Evolutionary conservation across 2,888 invertebrate genomes (phyloP).

Genomic region (Calliopum simillimum): DNA sequence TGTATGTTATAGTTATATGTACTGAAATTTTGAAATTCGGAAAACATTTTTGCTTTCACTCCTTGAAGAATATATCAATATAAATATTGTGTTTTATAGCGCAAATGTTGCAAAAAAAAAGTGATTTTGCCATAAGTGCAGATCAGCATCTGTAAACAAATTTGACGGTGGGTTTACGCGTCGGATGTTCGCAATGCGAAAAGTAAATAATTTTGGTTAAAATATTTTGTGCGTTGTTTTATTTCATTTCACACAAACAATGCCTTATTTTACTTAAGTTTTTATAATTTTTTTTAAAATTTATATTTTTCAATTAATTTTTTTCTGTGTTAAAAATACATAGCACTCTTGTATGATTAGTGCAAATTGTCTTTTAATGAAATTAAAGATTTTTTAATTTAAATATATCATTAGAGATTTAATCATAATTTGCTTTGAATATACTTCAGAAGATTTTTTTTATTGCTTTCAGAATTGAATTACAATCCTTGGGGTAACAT

Average conservation of each 20-base stretch:
- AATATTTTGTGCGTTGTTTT: constrained; percentile 25
- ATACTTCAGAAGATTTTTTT: not conserved
- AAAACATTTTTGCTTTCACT: no score
- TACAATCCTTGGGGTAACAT: constrained; percentile 4
- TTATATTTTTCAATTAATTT: no score
- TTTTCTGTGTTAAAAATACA: no score
- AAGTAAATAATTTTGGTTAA: constrained; percentile 18
- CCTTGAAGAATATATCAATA: no score
- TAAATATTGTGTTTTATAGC: no score
- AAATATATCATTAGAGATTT: no score
- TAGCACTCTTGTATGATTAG: no score
- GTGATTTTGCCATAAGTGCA: constrained; percentile 5
- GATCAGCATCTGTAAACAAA: constrained; percentile 18
- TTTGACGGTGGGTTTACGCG: not conserved
- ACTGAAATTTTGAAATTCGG: no score
- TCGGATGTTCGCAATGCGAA: not conserved
- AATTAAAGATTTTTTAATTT: no score
- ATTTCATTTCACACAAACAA: constrained; percentile 21
- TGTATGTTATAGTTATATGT: no score
- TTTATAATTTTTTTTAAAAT: not conserved
- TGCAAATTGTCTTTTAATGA: no score
- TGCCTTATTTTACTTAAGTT: not conserved
- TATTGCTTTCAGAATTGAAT: not conserved
- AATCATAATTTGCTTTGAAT: not conserved
- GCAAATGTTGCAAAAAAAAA: constrained; percentile 8